phyloP scores from a whole-genome alignment of 2,113 vertebrate genomes.

The Tonatia bakeri region DNA sequence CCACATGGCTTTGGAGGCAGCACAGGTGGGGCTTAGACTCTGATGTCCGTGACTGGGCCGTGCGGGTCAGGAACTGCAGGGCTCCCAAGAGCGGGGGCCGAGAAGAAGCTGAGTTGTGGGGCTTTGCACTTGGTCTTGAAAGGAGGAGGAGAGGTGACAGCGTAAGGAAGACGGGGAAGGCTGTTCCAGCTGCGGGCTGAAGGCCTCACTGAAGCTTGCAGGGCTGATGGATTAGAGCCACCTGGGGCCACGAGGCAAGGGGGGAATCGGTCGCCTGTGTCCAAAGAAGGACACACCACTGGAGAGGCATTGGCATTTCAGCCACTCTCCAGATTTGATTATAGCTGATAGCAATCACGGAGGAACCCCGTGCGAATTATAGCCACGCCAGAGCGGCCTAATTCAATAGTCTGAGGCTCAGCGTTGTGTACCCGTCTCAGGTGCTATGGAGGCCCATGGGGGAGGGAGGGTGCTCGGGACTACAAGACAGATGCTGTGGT shows the following conservation, averaged over 20 bases:
- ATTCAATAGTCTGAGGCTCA: constrained; percentile 76
- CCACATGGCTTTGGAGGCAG: too few species aligned
- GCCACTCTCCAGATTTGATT: constrained; percentile 85
- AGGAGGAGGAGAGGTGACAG: not conserved
- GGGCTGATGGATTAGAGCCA: not conserved
- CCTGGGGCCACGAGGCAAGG: accelerated
- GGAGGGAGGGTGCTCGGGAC: constrained; percentile 26
- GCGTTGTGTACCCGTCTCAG: constrained; percentile 77
- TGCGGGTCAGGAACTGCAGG: accelerated
- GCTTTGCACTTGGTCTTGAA: not conserved
- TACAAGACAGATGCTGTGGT: constrained; percentile 32
- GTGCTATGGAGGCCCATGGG: constrained; percentile 58
- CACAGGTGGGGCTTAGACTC: not conserved
- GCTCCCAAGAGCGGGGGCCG: accelerated
- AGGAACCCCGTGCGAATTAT: constrained; percentile 81
- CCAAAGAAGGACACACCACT: constrained; percentile 40
- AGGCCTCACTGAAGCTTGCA: not conserved
- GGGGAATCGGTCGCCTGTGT: accelerated
- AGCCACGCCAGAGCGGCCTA: constrained; percentile 77
- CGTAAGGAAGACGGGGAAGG: not conserved
- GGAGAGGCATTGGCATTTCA: constrained; percentile 74
- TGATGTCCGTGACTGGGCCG: accelerated
- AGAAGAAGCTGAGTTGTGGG: not conserved
- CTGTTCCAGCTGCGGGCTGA: not conserved
- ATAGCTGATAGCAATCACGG: constrained; percentile 84